Evolutionary conservation across 2,888 invertebrate species (phyloP).

Genomic region (Yponomeuta cagnagella): DNA sequence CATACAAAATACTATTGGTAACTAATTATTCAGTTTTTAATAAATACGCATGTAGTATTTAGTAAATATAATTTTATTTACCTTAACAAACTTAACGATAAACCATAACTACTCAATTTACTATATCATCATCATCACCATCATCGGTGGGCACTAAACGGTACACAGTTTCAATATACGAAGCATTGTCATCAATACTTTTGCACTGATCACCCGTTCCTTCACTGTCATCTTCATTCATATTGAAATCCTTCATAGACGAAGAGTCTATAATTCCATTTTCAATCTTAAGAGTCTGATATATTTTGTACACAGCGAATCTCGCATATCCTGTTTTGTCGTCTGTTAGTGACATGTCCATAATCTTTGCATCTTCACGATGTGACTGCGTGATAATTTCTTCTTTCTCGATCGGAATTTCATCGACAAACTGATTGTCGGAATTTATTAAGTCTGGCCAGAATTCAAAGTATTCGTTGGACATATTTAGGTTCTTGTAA

Average conservation of each 20-base stretch:
- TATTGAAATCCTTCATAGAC: slow-evolving; percentile 46
- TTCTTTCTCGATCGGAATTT: slow-evolving; percentile 28
- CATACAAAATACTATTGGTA: not conserved
- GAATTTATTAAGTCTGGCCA: slow-evolving; percentile 56
- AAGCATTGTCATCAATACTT: slow-evolving; percentile 25
- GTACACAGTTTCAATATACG: slow-evolving; percentile 43
- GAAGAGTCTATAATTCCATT: slow-evolving; percentile 54
- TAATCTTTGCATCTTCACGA: slow-evolving; percentile 26
- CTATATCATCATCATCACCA: slow-evolving; percentile 39
- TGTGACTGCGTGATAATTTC: slow-evolving; percentile 47
- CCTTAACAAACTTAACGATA: too few relatives aligned
- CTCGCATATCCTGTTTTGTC: slow-evolving; percentile 46
- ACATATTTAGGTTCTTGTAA: not conserved
- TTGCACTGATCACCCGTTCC: slow-evolving; percentile 20
- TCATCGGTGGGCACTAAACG: slow-evolving; percentile 46
- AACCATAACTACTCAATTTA: slow-evolving; percentile 32
- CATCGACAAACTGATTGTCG: slow-evolving; percentile 26
- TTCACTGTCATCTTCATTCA: slow-evolving; percentile 29
- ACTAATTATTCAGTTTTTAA: not conserved
- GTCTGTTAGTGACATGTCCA: slow-evolving; percentile 38
- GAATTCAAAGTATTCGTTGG: slow-evolving; percentile 33
- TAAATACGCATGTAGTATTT: not conserved
- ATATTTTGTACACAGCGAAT: slow-evolving; percentile 58
- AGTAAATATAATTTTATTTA: not conserved
- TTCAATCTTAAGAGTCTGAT: slow-evolving; percentile 44